Evolutionary conservation across 2,113 vertebrate genomes (phyloP), one percentile per base, ranked within the genome.

Genomic region (Entomyzon cyanotis): DNA sequence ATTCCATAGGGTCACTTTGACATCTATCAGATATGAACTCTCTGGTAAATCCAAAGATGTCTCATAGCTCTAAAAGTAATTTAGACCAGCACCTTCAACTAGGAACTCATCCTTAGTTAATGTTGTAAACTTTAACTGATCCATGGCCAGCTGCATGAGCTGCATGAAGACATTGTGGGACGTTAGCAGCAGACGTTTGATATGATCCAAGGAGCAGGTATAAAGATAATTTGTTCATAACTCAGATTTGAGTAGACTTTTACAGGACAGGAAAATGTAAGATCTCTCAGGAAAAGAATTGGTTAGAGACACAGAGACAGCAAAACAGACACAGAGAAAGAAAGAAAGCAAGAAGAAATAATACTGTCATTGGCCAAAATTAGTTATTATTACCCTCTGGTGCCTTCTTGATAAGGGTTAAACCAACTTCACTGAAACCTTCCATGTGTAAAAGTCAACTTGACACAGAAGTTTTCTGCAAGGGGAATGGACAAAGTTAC

Each of bases 161-260:
- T 84, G 37, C 50, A 35, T 42, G 37, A 35, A 87, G 53, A 60
- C 27, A 56, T 49, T 59, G 18, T 19, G 53, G n/a, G 87, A 88
- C 6, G 0, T 80, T 19, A 90, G 55, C 42, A 86, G 67, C 27
- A 87, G 78, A 82, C 35, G 5, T 53, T 53, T 91, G 63, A 79
- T 33, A 28, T 37, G 68, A 81, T 89, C 56, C 65, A 87, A 70
- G 80, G 52, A 89, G 33, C 55, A 87, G 63, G 78, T 93, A 91
- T 77, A 80, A 90, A 91, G 73, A 91, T 70, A 94, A 84, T 63
- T 80, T 74, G 47, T 47, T 90, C 59, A 1, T 87, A 91, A 94
- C 42, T 88, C 90, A 92, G 75, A 93, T 67, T 91, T 47, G 33
- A 62, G 70, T 24, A 47, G 59, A 77, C 28, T 94, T 95, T 84